These are phyloP conservation scores for Schrankia costaestrigalis DNA, from an alignment of 2,888 invertebrate species.

Conservation along the genomic window DNA sequence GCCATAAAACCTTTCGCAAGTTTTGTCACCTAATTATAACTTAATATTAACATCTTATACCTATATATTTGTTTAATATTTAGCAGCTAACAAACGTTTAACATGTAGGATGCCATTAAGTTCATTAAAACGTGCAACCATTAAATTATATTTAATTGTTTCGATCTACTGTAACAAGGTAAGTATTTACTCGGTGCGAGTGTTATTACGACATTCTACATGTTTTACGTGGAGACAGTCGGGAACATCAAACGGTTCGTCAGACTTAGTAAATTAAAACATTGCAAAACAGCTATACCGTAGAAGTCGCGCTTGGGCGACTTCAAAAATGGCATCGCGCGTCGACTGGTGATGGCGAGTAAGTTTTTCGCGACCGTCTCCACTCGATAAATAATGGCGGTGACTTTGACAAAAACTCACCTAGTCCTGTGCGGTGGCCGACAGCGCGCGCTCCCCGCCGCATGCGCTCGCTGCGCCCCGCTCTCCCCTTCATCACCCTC, in stretches of 20 bases:
- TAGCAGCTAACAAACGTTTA: conserved; percentile 24
- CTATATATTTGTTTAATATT: too few species aligned
- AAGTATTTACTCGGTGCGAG: conserved; percentile 10
- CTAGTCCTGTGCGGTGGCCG: conserved; percentile 78
- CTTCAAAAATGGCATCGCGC: conserved; percentile 75
- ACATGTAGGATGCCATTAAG: conserved; percentile 27
- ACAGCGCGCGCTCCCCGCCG: conserved; percentile 63
- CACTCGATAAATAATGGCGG: conserved; percentile 79
- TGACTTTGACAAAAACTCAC: conserved; percentile 80
- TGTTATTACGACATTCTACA: conserved; percentile 39
- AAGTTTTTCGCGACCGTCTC: conserved; percentile 80
- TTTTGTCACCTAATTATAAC: conserved; percentile 33
- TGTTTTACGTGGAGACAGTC: conserved; percentile 57
- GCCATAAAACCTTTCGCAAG: too few species aligned
- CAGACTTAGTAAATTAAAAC: conserved; percentile 70
- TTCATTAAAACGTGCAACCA: conserved; percentile 21
- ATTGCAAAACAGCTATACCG: conserved; percentile 69
- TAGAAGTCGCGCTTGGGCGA: conserved; percentile 65
- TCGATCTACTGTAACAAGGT: conserved; percentile 20
- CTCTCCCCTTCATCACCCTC: conserved; percentile 21
- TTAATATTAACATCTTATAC: too few species aligned
- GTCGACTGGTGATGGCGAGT: conserved; percentile 66
- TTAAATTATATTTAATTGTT: conserved; percentile 29
- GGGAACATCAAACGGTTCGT: conserved; percentile 60
- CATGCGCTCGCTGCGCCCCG: conserved; percentile 34